phyloP scores from a whole-genome alignment of 2,888 invertebrate genomes.

The Scaptomyza polygonia region DNA sequence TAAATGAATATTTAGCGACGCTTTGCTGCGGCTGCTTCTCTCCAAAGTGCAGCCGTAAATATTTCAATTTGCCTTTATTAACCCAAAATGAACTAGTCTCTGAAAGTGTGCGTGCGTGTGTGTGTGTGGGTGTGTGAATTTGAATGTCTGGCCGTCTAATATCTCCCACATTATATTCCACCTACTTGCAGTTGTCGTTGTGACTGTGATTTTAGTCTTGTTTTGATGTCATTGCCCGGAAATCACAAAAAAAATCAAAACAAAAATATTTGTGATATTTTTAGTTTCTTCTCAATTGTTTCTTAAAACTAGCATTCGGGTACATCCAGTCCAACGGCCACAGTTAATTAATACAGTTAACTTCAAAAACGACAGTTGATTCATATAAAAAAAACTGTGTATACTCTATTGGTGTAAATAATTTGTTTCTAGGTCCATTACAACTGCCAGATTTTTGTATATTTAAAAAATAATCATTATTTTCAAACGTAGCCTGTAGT shows the following conservation, averaged over 20 bases:
- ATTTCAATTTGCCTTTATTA: slow-evolving; percentile 73
- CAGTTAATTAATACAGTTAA: too few relatives aligned
- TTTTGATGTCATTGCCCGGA: slow-evolving; percentile 1
- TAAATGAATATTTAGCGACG: slow-evolving; percentile 67
- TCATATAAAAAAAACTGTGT: too few relatives aligned
- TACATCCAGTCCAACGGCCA: too few relatives aligned
- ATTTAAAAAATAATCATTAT: not conserved
- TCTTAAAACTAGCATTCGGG: too few relatives aligned
- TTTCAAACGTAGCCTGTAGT: too few relatives aligned
- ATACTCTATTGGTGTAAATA: too few relatives aligned
- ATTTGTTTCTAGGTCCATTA: too few relatives aligned
- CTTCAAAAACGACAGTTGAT: too few relatives aligned
- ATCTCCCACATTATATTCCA: slow-evolving; percentile 15
- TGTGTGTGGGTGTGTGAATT: slow-evolving; percentile 6
- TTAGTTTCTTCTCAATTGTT: too few relatives aligned
- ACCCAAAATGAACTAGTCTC: slow-evolving; percentile 23
- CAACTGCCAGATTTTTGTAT: not conserved
- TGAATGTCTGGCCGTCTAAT: slow-evolving; percentile 19
- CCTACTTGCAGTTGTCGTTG: not conserved
- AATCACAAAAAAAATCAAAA: not conserved
- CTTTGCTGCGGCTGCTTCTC: slow-evolving; percentile 40
- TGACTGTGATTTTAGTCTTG: not conserved
- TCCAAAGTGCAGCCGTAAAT: slow-evolving; percentile 74
- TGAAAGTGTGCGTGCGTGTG: slow-evolving; percentile 9
- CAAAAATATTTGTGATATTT: too few relatives aligned